A percentile compares a stretch with the other conserved stretches of the same genome.
phyloP scores from a whole-genome alignment of 2,888 invertebrate genomes.

The Allolobophora icterica region DNA sequence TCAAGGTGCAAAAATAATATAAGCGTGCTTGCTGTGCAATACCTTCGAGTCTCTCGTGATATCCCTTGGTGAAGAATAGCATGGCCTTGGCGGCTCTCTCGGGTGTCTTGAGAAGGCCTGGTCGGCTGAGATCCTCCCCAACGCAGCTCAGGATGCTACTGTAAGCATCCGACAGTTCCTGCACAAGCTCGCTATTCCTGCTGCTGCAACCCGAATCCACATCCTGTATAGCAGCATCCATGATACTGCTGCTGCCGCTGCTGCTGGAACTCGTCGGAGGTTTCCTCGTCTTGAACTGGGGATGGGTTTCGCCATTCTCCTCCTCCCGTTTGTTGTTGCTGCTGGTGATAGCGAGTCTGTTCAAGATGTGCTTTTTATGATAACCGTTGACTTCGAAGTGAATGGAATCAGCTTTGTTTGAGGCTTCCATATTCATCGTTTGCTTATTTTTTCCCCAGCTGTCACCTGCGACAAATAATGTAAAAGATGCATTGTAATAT shows the following conservation, averaged over 20 bases:
- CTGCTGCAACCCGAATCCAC: not conserved
- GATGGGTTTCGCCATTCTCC: not conserved
- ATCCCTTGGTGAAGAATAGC: conserved; percentile 97
- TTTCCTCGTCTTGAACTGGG: not conserved
- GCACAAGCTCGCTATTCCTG: conserved; percentile 42
- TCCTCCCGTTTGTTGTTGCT: not conserved
- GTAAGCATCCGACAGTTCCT: conserved; percentile 69
- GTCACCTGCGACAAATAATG: not conserved
- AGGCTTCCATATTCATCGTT: not conserved
- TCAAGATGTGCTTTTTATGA: not conserved
- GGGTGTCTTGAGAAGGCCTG: conserved; percentile 93
- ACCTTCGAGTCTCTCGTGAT: conserved; percentile 41
- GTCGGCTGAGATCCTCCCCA: conserved; percentile 89
- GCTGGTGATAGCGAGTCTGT: not conserved
- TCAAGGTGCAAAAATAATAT: not conserved
- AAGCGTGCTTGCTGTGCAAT: not conserved
- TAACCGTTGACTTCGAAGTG: not conserved
- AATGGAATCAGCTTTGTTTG: not conserved
- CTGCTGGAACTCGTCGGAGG: not conserved
- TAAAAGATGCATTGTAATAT: not conserved
- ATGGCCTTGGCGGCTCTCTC: conserved; percentile 97
- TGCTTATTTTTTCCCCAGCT: too few species aligned
- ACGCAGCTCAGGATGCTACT: conserved; percentile 81
- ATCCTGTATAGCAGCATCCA: not conserved
- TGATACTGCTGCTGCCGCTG: not conserved